phyloP scores from a whole-genome alignment of 2,888 invertebrate species.

The Mamestra brassicae region DNA sequence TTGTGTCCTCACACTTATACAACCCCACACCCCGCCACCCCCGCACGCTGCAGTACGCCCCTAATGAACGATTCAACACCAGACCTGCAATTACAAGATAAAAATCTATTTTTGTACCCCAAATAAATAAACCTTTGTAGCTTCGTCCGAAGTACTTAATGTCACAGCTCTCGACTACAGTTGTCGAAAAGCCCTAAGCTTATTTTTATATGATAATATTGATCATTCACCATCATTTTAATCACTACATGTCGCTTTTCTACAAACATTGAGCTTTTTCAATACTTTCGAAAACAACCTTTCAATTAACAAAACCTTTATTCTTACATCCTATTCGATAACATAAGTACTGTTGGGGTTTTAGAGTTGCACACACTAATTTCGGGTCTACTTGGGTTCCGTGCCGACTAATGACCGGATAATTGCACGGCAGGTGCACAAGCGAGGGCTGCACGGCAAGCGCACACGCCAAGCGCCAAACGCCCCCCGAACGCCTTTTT shows the following conservation, averaged over 20 bases:
- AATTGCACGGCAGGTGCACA: slow-evolving; percentile 86
- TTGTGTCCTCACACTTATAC: slow-evolving; percentile 82
- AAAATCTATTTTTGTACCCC: slow-evolving; percentile 74
- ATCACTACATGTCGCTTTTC: not conserved
- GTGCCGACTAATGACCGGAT: slow-evolving; percentile 84
- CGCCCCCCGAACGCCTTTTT: slow-evolving; percentile 57
- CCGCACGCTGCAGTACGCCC: slow-evolving; percentile 74
- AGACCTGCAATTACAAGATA: slow-evolving; percentile 87
- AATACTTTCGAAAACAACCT: not conserved
- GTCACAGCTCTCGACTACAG: not conserved
- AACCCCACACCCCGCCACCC: slow-evolving; percentile 62
- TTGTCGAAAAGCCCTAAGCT: not conserved
- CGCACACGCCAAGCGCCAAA: slow-evolving; percentile 84
- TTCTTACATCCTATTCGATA: slow-evolving; percentile 41
- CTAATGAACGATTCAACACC: slow-evolving; percentile 85
- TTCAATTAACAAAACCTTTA: slow-evolving; percentile 19
- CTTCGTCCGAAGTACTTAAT: slow-evolving; percentile 10
- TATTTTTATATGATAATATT: not conserved
- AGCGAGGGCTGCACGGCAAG: slow-evolving; percentile 80
- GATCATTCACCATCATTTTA: no score
- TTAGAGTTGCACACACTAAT: slow-evolving; percentile 74
- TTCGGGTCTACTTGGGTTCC: slow-evolving; percentile 79
- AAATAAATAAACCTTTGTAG: slow-evolving; percentile 28
- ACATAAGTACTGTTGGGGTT: slow-evolving; percentile 59
- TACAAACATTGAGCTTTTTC: not conserved